A percentile compares a stretch with the other conserved stretches of the same genome.
Conservation (phyloP, 2,797 vertebrate genomes). For the Pyrocephalus nanus region DNA sequence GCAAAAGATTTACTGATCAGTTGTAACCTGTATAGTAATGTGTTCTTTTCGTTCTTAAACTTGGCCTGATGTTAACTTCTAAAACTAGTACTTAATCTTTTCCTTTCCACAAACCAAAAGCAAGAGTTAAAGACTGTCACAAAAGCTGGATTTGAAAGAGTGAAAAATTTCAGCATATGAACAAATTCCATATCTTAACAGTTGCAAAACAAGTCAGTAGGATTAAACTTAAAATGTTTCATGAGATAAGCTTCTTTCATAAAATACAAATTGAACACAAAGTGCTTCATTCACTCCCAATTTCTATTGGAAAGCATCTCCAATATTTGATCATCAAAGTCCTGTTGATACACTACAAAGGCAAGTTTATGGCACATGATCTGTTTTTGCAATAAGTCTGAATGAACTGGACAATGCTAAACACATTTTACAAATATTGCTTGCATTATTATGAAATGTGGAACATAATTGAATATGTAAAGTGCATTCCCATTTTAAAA, state of each 20-base stretch:
- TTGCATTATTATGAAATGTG: not conserved
- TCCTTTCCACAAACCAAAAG: too few species aligned
- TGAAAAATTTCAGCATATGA: not conserved
- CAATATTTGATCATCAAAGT: not conserved
- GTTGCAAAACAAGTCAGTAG: not conserved
- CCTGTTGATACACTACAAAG: not conserved
- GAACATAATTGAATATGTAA: not conserved
- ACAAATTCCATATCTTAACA: not conserved
- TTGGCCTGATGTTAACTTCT: not conserved
- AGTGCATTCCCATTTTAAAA: not conserved
- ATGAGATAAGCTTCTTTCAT: not conserved
- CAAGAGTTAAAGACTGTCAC: too few species aligned
- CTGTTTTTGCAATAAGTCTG: not conserved
- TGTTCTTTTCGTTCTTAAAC: not conserved
- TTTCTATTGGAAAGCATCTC: not conserved
- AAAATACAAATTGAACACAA: not conserved
- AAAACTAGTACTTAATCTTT: too few species aligned
- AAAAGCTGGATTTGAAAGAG: too few species aligned
- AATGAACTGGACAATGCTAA: not conserved
- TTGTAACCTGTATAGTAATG: too few species aligned
- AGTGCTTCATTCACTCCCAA: not conserved
- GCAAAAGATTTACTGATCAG: not conserved
- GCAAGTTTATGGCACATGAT: not conserved
- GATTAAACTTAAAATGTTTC: not conserved
- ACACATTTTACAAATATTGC: not conserved